phyloP scores from a whole-genome alignment of 2,888 invertebrate species.

The Syrista parreyssii region DNA sequence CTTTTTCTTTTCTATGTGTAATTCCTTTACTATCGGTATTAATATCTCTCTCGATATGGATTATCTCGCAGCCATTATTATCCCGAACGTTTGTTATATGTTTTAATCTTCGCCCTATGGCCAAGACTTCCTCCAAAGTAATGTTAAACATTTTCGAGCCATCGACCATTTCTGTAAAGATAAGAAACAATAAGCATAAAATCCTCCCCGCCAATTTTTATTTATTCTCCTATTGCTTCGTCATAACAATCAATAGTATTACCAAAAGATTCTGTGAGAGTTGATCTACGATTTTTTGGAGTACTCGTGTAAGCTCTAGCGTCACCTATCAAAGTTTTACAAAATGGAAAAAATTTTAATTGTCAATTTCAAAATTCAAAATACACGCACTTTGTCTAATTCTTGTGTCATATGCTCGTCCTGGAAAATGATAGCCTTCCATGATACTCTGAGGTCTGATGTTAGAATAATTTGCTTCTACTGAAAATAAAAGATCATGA shows the following conservation, averaged over 20 bases:
- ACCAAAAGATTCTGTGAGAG: constrained; percentile 18
- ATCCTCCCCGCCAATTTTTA: not conserved
- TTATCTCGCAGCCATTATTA: constrained; percentile 12
- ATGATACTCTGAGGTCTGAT: constrained; percentile 14
- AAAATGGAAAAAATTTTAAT: not conserved
- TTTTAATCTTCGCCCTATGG: constrained; percentile 10
- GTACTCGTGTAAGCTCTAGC: constrained; percentile 10
- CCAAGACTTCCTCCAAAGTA: constrained; percentile 12
- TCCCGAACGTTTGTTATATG: constrained; percentile 18
- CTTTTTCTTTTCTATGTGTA: constrained; percentile 16
- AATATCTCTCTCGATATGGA: constrained; percentile 15
- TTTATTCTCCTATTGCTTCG: not conserved
- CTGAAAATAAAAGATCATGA: not conserved
- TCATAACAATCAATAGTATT: not conserved
- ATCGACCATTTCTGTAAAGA: constrained; percentile 16
- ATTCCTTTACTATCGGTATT: constrained; percentile 6
- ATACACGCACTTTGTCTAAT: not conserved
- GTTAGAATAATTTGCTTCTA: constrained; percentile 10
- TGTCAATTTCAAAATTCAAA: not conserved
- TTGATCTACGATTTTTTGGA: constrained; percentile 13
- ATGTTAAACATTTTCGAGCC: constrained; percentile 21
- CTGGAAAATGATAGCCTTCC: constrained; percentile 21
- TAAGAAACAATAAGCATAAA: not conserved
- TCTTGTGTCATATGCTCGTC: constrained; percentile 7
- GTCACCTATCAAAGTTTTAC: constrained; percentile 4